These are phyloP conservation scores for Pseudomyrmex dendroicus DNA, from an alignment of 1,140 invertebrate genomes.

Conservation along the genomic window DNA sequence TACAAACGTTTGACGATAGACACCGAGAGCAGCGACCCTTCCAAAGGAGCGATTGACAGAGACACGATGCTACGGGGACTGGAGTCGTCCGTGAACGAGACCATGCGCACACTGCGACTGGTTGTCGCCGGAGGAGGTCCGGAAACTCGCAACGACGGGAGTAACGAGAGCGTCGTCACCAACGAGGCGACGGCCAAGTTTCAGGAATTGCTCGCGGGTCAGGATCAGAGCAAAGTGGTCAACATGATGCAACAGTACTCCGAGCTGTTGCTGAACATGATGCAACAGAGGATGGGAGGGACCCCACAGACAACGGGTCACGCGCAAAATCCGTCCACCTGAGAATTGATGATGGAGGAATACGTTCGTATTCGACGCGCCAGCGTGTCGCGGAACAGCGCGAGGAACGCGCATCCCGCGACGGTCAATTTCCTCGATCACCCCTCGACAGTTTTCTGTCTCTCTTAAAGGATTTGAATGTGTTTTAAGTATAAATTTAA, in stretches of 20 bases:
- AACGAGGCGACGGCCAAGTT: conserved; percentile 81
- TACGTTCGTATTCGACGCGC: conserved; percentile 9
- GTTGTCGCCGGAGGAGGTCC: conserved; percentile 73
- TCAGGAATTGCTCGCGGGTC: conserved; percentile 80
- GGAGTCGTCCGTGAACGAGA: conserved; percentile 82
- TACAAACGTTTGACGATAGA: conserved; percentile 87
- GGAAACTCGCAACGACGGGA: conserved; percentile 71
- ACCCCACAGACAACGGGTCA: conserved; percentile 77
- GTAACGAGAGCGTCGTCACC: conserved; percentile 71
- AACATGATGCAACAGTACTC: conserved; percentile 89
- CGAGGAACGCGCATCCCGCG: no score
- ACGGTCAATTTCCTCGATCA: no score
- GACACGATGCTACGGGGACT: conserved; percentile 82
- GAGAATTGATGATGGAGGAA: conserved; percentile 35
- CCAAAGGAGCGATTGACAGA: conserved; percentile 75
- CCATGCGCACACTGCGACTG: conserved; percentile 81
- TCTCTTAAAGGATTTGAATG: not conserved
- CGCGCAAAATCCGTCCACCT: conserved; percentile 77
- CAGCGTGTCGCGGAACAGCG: not conserved
- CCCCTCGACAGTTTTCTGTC: not conserved
- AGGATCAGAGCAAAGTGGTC: conserved; percentile 85
- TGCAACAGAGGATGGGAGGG: conserved; percentile 87
- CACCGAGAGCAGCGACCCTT: conserved; percentile 73
- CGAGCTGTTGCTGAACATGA: conserved; percentile 87
- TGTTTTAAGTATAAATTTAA: not conserved